Conservation (phyloP, 2,797 vertebrate genomes). For the Microctenopoma stevenorrisi region DNA sequence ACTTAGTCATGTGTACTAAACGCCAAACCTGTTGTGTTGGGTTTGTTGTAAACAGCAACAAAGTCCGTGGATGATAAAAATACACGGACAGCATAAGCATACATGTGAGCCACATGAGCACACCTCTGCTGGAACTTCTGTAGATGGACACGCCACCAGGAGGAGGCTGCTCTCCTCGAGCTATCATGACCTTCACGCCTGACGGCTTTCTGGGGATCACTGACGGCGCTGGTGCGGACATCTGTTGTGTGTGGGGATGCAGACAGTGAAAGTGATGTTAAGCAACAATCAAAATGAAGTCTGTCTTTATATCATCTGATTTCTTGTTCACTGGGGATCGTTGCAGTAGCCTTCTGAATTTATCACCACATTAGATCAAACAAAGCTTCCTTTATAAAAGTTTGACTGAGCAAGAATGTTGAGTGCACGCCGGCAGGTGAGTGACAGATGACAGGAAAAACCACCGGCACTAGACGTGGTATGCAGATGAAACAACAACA, state of each 20-base stretch:
- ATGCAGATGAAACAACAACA: constrained; percentile 51
- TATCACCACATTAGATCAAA: not conserved
- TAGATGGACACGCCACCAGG: not conserved
- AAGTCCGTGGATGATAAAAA: not conserved
- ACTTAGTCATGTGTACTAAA: not conserved
- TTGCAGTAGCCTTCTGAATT: not conserved
- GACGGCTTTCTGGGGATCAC: constrained; percentile 58
- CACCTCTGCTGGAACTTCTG: constrained; percentile 48
- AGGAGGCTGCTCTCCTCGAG: constrained; percentile 27
- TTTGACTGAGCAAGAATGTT: constrained; percentile 34
- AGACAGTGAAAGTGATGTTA: not conserved
- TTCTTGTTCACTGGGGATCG: not conserved
- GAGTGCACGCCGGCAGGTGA: constrained; percentile 19
- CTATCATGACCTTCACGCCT: constrained; percentile 62
- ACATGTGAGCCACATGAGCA: not conserved
- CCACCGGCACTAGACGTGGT: constrained; percentile 45
- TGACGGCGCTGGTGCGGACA: constrained; percentile 55
- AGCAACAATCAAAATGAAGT: not conserved
- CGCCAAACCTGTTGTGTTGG: not conserved
- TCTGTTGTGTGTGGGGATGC: constrained; percentile 48
- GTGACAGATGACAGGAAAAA: constrained; percentile 65
- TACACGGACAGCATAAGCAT: not conserved
- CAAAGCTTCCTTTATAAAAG: too few species aligned
- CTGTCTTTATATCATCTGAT: not conserved
- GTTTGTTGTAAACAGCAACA: not conserved